A percentile compares a stretch with the other conserved stretches of the same genome.
Evolutionary conservation across 2,888 invertebrate species (phyloP).

Genomic region (Pterostichus madidus): DNA sequence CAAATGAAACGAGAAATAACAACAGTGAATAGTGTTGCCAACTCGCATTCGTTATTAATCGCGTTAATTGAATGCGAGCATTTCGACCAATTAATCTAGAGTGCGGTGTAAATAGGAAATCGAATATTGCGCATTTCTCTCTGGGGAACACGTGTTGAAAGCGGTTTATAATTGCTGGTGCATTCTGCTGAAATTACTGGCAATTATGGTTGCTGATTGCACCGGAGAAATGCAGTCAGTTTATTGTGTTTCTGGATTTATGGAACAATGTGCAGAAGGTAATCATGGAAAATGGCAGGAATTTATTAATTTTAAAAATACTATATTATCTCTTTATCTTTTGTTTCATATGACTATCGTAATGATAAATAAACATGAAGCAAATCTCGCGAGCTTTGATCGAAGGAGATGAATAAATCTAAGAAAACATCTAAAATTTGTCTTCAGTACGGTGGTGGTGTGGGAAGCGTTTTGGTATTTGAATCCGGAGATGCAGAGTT

Average conservation of each 20-base stretch:
- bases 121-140: not conserved
- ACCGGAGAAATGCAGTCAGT: not conserved
- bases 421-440: too few species aligned
- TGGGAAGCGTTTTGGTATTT: too few species aligned
- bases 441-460: too few species aligned
- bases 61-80: constrained; percentile 23
- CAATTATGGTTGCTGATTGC: not conserved
- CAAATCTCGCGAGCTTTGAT: too few species aligned
- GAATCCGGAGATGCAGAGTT: too few species aligned
- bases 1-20: too few species aligned
- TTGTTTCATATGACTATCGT: too few species aligned
- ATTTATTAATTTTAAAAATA: too few species aligned
- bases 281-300: too few species aligned
- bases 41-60: constrained; percentile 35
- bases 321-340: too few species aligned
- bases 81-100: constrained; percentile 13
- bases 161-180: not conserved
- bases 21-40: constrained; percentile 15
- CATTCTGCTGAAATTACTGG: not conserved
- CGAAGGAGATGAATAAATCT: too few species aligned
- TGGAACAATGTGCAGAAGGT: not conserved
- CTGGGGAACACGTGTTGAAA: not conserved
- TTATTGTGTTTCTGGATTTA: not conserved
- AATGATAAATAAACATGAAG: too few species aligned
- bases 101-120: not conserved